A percentile compares a stretch with the other conserved stretches of the same genome.
Conservation (phyloP, 1,140 invertebrate species). For the Euglossa dilemma region DNA sequence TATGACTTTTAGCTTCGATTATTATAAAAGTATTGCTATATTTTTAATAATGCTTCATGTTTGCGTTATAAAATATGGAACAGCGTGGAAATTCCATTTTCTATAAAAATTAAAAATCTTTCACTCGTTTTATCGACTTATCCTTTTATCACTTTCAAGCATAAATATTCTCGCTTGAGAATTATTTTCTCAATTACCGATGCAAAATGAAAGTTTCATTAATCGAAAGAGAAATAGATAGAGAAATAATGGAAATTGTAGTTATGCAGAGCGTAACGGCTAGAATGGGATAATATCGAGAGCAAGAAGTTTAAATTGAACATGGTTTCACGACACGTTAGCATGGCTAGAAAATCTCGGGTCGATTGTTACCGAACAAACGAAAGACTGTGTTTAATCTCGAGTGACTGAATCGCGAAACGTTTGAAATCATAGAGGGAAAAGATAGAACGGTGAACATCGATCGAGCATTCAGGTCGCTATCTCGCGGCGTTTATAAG, state of each 20-base stretch:
- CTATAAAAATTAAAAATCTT: too few relatives aligned
- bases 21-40: too few relatives aligned
- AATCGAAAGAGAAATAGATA: neutral
- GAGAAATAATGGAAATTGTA: neutral
- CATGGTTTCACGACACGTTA: neutral
- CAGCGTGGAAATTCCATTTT: too few relatives aligned
- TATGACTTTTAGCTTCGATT: too few relatives aligned
- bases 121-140: too few relatives aligned
- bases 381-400: neutral
- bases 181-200: too few relatives aligned
- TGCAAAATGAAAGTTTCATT: too few relatives aligned
- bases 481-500: constrained; percentile 60
- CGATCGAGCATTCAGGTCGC: constrained; percentile 58
- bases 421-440: constrained; percentile 35
- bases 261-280: neutral
- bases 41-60: too few relatives aligned
- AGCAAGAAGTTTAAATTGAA: neutral
- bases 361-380: neutral
- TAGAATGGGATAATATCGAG: neutral
- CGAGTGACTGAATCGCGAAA: constrained; percentile 22
- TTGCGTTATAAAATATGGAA: too few relatives aligned
- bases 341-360: neutral
- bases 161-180: too few relatives aligned
- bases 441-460: constrained; percentile 43
- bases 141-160: too few relatives aligned